Conservation (phyloP, 2,797 vertebrate genomes). For the Limosa lapponica region DNA sequence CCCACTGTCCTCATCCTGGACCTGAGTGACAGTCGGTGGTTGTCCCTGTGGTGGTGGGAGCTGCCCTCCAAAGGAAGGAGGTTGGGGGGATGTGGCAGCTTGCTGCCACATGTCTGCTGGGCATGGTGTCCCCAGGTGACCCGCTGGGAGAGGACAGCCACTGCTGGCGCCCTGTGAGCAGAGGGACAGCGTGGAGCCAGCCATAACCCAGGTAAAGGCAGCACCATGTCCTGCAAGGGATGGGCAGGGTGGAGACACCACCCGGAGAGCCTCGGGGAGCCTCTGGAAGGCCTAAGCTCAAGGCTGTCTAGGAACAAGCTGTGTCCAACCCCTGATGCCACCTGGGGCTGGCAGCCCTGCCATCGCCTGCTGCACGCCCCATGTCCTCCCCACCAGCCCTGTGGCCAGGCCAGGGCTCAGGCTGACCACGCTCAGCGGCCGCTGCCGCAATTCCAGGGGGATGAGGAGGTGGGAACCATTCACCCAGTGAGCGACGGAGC, state of each 20-base stretch:
- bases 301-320: background rate
- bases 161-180: accelerated
- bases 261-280: accelerated
- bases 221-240: accelerated
- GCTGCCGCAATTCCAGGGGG: background rate
- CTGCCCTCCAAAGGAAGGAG: background rate
- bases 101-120: accelerated
- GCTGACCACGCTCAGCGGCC: accelerated
- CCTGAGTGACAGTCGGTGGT: accelerated
- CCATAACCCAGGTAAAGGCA: background rate
- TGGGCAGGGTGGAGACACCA: accelerated
- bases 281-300: background rate
- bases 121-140: background rate
- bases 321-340: accelerated
- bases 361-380: accelerated
- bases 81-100: background rate
- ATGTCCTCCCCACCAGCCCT: background rate
- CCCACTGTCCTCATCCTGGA: background rate
- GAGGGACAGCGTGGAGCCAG: accelerated
- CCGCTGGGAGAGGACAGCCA: background rate
- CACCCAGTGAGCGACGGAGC: accelerated
- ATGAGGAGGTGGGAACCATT: background rate
- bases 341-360: background rate
- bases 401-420: background rate
- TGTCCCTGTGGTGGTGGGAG: background rate